Base-by-base conservation (phyloP, 2,888 invertebrate species). In the Blomia tropicalis region DNA sequence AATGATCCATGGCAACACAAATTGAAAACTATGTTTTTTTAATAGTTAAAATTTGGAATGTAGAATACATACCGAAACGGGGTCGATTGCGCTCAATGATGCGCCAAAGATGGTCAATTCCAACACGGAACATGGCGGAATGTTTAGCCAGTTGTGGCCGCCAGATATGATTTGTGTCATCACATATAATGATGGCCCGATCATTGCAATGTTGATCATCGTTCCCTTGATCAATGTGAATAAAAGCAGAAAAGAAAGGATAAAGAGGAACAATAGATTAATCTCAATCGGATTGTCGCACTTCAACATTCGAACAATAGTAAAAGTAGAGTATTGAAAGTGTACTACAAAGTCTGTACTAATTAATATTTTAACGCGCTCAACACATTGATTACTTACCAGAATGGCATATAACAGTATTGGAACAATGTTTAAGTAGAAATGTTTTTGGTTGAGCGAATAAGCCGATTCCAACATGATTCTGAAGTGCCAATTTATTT, bases 31-130 rank as follows among this genome's bases (percentile, higher is more conserved):
- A n/a, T n/a, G n/a, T n/a, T n/a, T n/a, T n/a, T n/a, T n/a, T n/a
- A n/a, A n/a, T n/a, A n/a, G 41, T n/a, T n/a, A 17, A 41, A n/a
- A 41, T 41, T 41, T 41, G 41, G n/a, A 41, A 41, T 41, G 41
- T n/a, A 41, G 17, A 36, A 36, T 30, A 71, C 73, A 72, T 68
- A 78, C 78, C 0, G 79, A 79, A 3, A 79, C 79, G 1, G 79
- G 79, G 69, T 79, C 79, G 11, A 79, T 79, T n/a, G 79, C 79
- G 1, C 78, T 77, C 61, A 79, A 78, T 17, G 79, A 71, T 2
- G 79, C 73, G 27, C 75, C 72, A 68, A 79, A 79, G 31, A 78
- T 72, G 25, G 79, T 68, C 47, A 67, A 65, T 63, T 69, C 68
- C 14, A 68, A 54, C 41, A 67, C 44, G 23, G 64, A 59, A 23